Evolutionary conservation across 2,888 invertebrate genomes (phyloP).

Genomic region (Bombylius major): DNA sequence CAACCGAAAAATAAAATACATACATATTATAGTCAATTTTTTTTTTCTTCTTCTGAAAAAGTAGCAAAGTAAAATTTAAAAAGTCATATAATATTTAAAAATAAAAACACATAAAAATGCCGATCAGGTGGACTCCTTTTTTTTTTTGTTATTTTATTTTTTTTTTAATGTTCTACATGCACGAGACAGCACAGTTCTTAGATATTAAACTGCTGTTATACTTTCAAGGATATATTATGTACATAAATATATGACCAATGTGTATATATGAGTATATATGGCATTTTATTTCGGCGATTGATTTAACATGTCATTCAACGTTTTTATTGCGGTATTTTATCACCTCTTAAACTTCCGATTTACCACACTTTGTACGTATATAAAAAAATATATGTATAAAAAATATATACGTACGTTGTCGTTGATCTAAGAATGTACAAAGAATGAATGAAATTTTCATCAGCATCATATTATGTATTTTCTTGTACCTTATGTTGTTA

Average conservation of each 20-base stretch:
- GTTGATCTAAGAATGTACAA: too few species aligned
- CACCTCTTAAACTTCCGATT: slow-evolving; percentile 38
- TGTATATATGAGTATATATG: background rate
- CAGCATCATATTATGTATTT: too few species aligned
- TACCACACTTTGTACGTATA: slow-evolving; percentile 26
- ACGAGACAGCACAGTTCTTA: too few species aligned
- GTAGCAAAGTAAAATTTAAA: background rate
- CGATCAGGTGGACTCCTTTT: background rate
- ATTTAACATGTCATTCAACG: slow-evolving; percentile 39
- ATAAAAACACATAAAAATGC: background rate
- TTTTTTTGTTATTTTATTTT: background rate
- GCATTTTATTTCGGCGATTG: slow-evolving; percentile 32
- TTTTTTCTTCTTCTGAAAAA: too few species aligned
- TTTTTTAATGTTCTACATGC: background rate
- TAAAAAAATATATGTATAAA: background rate
- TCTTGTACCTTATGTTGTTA: too few species aligned
- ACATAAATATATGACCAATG: background rate
- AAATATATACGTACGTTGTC: background rate
- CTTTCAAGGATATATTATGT: too few species aligned
- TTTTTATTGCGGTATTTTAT: slow-evolving; percentile 37
- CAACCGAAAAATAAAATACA: too few species aligned
- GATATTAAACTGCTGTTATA: too few species aligned
- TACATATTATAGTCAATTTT: too few species aligned
- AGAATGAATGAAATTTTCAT: too few species aligned
- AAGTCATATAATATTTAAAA: background rate